These are phyloP conservation scores for Erpobdella octoculata DNA, from an alignment of 2,888 invertebrate species.

Conservation along the genomic window DNA sequence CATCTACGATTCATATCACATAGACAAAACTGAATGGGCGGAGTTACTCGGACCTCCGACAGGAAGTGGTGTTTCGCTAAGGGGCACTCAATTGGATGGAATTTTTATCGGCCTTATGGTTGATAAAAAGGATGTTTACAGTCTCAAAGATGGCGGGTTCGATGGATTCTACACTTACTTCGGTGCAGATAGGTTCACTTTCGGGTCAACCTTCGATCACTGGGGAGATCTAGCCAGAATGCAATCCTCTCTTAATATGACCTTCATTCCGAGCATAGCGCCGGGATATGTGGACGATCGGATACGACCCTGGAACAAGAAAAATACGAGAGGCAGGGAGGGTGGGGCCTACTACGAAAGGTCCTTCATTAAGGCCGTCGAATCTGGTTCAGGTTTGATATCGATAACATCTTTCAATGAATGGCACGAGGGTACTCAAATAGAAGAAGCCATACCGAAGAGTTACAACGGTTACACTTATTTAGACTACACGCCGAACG, in stretches of 20 bases:
- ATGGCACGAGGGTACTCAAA: slow-evolving; percentile 70
- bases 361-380: slow-evolving; percentile 60
- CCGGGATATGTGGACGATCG: slow-evolving; percentile 65
- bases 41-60: slow-evolving; percentile 37
- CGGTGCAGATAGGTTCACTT: slow-evolving; percentile 62
- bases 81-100: slow-evolving; percentile 58
- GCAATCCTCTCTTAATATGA: slow-evolving; percentile 39
- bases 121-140: slow-evolving; percentile 55
- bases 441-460: slow-evolving; percentile 60
- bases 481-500: slow-evolving; percentile 60
- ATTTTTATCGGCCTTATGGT: slow-evolving; percentile 60
- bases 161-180: slow-evolving; percentile 63
- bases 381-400: slow-evolving; percentile 57
- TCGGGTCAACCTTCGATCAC: slow-evolving; percentile 57
- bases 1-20: slow-evolving; percentile 61
- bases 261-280: slow-evolving; percentile 64
- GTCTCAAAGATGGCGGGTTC: slow-evolving; percentile 51
- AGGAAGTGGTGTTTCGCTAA: slow-evolving; percentile 50
- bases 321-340: slow-evolving; percentile 56
- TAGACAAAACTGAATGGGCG: slow-evolving; percentile 57
- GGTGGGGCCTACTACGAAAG: slow-evolving; percentile 62
- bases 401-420: slow-evolving; percentile 68
- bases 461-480: slow-evolving; percentile 53
- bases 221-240: slow-evolving; percentile 42
- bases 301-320: slow-evolving; percentile 60